Conservation (phyloP, 2,888 invertebrate genomes). For the Dioctria linearis region DNA sequence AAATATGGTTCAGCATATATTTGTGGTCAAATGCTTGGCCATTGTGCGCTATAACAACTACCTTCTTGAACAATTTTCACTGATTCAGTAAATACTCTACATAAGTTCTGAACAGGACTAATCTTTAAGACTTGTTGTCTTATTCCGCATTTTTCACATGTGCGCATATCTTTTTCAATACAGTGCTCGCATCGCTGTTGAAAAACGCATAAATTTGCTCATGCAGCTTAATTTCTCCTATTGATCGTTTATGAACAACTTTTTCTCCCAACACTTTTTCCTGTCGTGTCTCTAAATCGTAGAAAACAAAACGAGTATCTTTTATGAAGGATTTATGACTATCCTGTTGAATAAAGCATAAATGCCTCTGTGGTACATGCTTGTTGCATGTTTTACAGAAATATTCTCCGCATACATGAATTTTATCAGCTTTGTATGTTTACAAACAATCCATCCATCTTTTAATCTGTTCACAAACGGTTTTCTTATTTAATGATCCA, state of each 20-base stretch:
- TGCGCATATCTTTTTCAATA: conserved; percentile 16
- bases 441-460: conserved; percentile 24
- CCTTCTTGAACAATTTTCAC: no score
- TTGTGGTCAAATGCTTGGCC: no score
- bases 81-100: no score
- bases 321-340: neutral
- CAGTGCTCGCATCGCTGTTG: conserved; percentile 42
- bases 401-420: no score
- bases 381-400: conserved; percentile 43
- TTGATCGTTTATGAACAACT: neutral
- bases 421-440: no score
- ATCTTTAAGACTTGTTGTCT: no score
- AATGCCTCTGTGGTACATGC: conserved; percentile 15
- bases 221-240: conserved; percentile 25
- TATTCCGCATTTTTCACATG: conserved; percentile 29
- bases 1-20: no score
- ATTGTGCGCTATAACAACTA: no score
- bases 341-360: conserved; percentile 36
- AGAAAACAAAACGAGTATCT: conserved; percentile 38
- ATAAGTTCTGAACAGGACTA: no score
- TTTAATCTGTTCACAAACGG: conserved; percentile 4
- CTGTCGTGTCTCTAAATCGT: conserved; percentile 40
- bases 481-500: conserved; percentile 17
- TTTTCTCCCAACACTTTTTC: conserved; percentile 22
- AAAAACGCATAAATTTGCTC: conserved; percentile 48